Conservation (phyloP, 1,140 invertebrate species). For the Drosophila pandora region DNA sequence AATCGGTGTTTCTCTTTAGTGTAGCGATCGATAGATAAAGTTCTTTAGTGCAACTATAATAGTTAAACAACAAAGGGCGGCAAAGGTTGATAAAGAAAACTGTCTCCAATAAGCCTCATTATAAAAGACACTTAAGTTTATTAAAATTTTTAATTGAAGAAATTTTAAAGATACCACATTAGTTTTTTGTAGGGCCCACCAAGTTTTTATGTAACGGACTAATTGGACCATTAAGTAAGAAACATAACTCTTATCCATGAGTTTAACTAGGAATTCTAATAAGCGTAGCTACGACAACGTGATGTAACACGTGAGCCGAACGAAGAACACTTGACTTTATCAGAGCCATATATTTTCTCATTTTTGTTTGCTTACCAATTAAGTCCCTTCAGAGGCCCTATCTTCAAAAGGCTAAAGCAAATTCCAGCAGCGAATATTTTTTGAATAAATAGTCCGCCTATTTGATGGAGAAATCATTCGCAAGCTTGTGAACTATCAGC, state of each 20-base stretch:
- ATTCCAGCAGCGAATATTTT: slow-evolving; percentile 19
- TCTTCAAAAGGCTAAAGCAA: slow-evolving; percentile 13
- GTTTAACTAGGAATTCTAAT: slow-evolving; percentile 12
- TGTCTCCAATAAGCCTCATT: background rate
- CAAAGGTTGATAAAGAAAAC: background rate
- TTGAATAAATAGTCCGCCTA: slow-evolving; percentile 62
- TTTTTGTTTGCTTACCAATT: slow-evolving; percentile 47
- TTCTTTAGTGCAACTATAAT: background rate
- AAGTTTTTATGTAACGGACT: background rate
- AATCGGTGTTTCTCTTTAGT: too few species aligned
- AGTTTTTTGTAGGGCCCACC: background rate
- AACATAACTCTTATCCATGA: background rate
- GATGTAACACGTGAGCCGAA: slow-evolving; percentile 16
- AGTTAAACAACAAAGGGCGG: background rate
- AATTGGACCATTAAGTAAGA: background rate
- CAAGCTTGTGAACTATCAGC: slow-evolving; percentile 34
- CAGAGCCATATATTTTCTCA: slow-evolving; percentile 40
- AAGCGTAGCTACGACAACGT: slow-evolving; percentile 7
- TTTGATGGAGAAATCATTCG: slow-evolving; percentile 57
- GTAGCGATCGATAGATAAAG: background rate
- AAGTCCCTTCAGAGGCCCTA: slow-evolving; percentile 28
- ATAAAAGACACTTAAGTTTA: background rate
- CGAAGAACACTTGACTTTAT: slow-evolving; percentile 39
- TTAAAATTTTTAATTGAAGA: background rate
- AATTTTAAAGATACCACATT: background rate